Base-by-base conservation (phyloP, 1,140 invertebrate species). In the Megalopta genalis region DNA sequence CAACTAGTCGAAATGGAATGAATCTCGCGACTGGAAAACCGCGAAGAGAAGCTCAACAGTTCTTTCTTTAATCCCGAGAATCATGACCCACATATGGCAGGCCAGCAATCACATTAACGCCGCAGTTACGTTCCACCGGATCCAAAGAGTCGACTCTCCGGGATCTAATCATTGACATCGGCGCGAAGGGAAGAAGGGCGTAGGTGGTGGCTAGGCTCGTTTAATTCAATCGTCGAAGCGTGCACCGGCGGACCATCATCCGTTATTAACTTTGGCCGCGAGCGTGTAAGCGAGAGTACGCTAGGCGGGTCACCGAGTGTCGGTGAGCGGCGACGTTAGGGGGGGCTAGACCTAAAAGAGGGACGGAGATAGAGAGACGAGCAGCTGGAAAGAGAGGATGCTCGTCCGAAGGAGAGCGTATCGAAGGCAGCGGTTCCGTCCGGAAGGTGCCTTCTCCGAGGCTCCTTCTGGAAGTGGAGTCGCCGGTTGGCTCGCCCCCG, bases 201-300 rank as follows among this genome's bases (percentile, higher is more conserved):
- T 27, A 14, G 70, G 49, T 21, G 49, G 14, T 21, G 49, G 14
- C 59, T n/a, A 21, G 23, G 73, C 66, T 81, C 70, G 80, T 85
- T 86, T 78, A 85, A 86, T 86, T 86, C 84, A 84, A 78, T 85
- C 84, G 79, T 71, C 74, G 75, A 71, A 81, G 83, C 82, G 82
- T 77, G 78, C 79, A 77, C 54, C 23, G 68, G 21, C 68, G 75
- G 71, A 64, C 83, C 76, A 79, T 82, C 72, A 75, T 82, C 60
- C 71, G 83, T 86, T 86, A 86, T 85, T 79, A 85, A 85, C 66
- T 85, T 86, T 79, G 81, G 72, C 70, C 75, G 79, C 85, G 85
- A 85, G 74, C 66, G 68, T 70, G 57, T 75, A 74, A 59, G 67
- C 25, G 65, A n/a, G 80, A 82, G 64, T 74, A 9, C 54, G 39